A percentile compares a stretch with the other conserved stretches of the same genome.
Conservation (phyloP, 2,888 invertebrate genomes). For the Acanthosoma haemorrhoidale region DNA sequence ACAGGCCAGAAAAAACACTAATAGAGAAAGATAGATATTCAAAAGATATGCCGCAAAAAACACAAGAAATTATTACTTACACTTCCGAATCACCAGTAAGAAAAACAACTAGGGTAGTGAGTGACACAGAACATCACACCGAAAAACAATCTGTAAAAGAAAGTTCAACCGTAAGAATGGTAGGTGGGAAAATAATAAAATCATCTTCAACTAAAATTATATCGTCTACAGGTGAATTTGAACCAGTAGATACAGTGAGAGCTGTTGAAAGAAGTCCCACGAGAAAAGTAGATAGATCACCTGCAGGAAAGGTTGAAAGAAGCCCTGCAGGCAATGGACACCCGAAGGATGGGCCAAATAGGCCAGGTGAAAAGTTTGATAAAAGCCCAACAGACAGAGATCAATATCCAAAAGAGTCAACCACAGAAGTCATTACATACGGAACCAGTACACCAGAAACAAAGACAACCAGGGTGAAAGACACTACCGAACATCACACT, state of each 20-base stretch:
- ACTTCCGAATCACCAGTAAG: background rate
- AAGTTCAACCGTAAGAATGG: conserved; percentile 30
- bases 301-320: background rate
- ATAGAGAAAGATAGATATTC: no score
- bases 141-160: background rate
- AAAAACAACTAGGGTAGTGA: background rate
- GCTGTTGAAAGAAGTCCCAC: background rate
- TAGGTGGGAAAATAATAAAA: conserved; percentile 40
- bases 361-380: background rate
- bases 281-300: background rate
- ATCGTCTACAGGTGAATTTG: background rate
- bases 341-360: conserved; percentile 2
- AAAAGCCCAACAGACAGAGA: background rate
- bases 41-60: no score
- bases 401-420: background rate
- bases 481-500: background rate
- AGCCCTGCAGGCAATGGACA: background rate
- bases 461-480: background rate
- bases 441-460: background rate
- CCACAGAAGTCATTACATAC: background rate
- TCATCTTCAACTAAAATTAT: background rate
- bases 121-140: background rate
- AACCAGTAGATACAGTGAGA: background rate
- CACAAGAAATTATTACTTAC: background rate
- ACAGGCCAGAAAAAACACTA: no score